These are phyloP conservation scores for Panagrolaimus sp. DNA, from an alignment of 1,140 invertebrate genomes.

Conservation along the genomic window DNA sequence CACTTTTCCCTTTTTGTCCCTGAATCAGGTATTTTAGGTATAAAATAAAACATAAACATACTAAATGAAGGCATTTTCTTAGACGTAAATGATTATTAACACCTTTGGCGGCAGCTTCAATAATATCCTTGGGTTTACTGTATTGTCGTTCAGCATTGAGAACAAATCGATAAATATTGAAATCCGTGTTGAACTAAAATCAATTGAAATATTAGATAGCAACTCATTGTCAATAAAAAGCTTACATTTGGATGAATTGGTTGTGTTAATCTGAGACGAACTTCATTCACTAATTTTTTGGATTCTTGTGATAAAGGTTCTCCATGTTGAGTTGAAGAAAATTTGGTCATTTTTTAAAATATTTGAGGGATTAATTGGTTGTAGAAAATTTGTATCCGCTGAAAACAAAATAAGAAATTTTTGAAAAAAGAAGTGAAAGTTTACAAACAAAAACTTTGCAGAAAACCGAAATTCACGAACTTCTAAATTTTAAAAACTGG, in stretches of 20 bases:
- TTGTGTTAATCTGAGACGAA: slow-evolving; percentile 46
- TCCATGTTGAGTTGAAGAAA: slow-evolving; percentile 42
- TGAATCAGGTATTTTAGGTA: background rate
- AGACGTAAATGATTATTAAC: slow-evolving; percentile 54
- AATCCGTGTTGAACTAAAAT: slow-evolving; percentile 56
- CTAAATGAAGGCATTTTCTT: slow-evolving; percentile 52
- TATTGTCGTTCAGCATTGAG: slow-evolving; percentile 46
- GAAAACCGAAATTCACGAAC: too few relatives aligned
- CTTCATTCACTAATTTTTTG: slow-evolving; percentile 54
- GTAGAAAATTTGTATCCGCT: too few relatives aligned
- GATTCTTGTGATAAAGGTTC: slow-evolving; percentile 51
- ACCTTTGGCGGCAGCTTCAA: slow-evolving; percentile 49
- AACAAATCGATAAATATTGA: slow-evolving; percentile 58
- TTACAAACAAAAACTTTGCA: too few relatives aligned
- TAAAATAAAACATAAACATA: slow-evolving; percentile 18
- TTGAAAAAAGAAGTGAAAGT: too few relatives aligned
- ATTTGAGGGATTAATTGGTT: too few relatives aligned
- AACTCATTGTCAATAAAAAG: slow-evolving; percentile 6
- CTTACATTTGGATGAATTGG: slow-evolving; percentile 54
- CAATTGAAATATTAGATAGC: background rate
- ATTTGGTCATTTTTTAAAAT: background rate
- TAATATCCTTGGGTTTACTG: slow-evolving; percentile 48
- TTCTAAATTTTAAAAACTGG: too few relatives aligned
- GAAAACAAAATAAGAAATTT: too few relatives aligned
- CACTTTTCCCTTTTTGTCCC: background rate